Evolutionary conservation across 35 echinoderm and acorn worm species (phyloP).

Genomic region (Apostichopus californicus): DNA sequence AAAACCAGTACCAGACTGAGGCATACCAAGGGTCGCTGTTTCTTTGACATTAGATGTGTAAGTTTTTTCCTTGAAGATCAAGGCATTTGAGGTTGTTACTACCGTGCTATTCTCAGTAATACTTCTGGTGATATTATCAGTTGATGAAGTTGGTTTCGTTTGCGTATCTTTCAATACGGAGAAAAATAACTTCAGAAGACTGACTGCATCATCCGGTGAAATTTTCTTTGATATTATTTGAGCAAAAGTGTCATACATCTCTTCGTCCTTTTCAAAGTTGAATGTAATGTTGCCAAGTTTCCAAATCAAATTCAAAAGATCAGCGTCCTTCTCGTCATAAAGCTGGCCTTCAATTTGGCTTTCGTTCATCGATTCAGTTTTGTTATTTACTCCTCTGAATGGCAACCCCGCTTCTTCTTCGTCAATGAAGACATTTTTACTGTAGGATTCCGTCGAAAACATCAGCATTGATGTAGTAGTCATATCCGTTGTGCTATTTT

Average conservation of each 20-base stretch:
- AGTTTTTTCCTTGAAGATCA: no score
- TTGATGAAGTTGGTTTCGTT: no score
- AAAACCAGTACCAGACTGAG: no score
- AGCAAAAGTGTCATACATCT: not conserved
- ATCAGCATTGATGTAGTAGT: no score
- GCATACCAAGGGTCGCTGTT: no score
- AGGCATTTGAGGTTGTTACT: no score
- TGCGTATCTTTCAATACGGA: not conserved
- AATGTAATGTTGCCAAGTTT: not conserved
- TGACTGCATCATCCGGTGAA: not conserved
- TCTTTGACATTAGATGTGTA: no score
- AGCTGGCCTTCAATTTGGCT: not conserved
- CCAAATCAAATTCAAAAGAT: not conserved
- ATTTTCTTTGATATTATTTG: not conserved
- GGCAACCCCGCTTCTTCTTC: not conserved
- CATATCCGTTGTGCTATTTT: no score
- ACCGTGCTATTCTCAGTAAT: no score
- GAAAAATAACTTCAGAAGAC: not conserved
- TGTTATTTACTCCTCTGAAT: not conserved
- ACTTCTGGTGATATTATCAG: no score
- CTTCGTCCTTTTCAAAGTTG: not conserved
- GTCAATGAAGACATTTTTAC: no score
- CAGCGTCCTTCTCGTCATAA: not conserved
- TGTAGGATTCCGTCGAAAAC: no score
- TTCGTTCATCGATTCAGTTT: not conserved